Conservation (phyloP, 2,113 vertebrate species). For the Aldabrachelys gigantea region DNA sequence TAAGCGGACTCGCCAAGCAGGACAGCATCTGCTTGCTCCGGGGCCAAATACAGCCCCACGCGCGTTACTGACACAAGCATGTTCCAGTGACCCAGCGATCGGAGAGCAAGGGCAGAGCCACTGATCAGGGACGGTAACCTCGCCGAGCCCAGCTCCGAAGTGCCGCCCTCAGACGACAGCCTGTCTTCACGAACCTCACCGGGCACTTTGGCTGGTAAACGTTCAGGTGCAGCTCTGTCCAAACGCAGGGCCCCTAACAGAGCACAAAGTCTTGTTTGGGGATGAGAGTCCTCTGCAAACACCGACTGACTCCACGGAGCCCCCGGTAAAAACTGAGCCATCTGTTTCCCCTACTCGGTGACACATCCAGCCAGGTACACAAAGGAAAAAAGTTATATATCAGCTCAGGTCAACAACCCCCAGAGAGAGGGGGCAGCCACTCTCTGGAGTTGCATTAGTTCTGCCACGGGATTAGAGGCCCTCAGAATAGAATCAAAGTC, state of each 20-base stretch:
- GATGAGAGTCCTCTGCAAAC: constrained; percentile 51
- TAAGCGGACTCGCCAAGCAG: neutral
- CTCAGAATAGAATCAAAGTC: neutral
- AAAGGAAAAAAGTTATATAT: neutral
- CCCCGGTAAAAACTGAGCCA: neutral
- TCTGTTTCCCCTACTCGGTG: constrained; percentile 22
- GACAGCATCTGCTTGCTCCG: neutral
- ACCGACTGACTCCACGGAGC: constrained; percentile 9
- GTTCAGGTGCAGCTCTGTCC: constrained; percentile 29
- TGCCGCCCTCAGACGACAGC: neutral
- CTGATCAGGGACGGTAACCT: neutral
- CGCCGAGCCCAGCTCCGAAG: neutral
- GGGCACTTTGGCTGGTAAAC: constrained; percentile 41
- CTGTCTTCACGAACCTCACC: constrained; percentile 18
- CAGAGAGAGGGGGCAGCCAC: neutral
- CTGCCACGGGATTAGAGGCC: neutral
- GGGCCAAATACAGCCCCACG: neutral
- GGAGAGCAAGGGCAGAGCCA: neutral
- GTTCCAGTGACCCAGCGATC: neutral
- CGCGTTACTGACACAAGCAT: neutral
- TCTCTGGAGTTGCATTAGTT: neutral
- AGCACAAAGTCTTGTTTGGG: constrained; percentile 8
- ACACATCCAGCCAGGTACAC: neutral
- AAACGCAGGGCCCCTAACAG: constrained; percentile 23
- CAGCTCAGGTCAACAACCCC: neutral